Evolutionary conservation across 2,797 vertebrate species (phyloP).

Genomic region (Chloroceryle inda): DNA sequence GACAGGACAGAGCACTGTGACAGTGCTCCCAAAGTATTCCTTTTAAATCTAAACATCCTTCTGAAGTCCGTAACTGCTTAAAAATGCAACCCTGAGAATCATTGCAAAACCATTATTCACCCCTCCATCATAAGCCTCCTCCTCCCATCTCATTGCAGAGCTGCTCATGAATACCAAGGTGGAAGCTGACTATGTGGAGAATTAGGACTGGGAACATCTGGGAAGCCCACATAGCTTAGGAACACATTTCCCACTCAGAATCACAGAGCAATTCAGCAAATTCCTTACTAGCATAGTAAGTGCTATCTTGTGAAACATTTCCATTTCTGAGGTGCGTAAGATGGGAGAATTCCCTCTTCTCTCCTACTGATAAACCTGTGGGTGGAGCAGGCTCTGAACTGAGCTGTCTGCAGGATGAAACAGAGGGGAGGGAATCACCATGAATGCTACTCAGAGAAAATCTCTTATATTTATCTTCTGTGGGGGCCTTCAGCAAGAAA

Average conservation of each 20-base stretch:
- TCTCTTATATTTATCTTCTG: neutral
- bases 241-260: neutral
- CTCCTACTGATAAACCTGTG: neutral
- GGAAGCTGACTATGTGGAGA: neutral
- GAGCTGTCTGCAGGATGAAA: neutral
- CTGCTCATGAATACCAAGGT: neutral
- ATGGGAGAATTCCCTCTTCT: neutral
- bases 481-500: neutral
- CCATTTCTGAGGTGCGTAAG: neutral
- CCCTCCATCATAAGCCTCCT: neutral
- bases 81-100: neutral
- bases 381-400: neutral
- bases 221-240: neutral
- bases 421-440: neutral
- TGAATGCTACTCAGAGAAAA: neutral
- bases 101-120: neutral
- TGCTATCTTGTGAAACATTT: neutral
- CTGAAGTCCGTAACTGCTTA: neutral
- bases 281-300: neutral
- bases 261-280: neutral
- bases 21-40: neutral
- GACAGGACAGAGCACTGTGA: fast-evolving
- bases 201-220: neutral
- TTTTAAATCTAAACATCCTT: neutral
- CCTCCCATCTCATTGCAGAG: neutral